phyloP scores from a whole-genome alignment of 2,113 vertebrate genomes.

The Physeter macrocephalus region DNA sequence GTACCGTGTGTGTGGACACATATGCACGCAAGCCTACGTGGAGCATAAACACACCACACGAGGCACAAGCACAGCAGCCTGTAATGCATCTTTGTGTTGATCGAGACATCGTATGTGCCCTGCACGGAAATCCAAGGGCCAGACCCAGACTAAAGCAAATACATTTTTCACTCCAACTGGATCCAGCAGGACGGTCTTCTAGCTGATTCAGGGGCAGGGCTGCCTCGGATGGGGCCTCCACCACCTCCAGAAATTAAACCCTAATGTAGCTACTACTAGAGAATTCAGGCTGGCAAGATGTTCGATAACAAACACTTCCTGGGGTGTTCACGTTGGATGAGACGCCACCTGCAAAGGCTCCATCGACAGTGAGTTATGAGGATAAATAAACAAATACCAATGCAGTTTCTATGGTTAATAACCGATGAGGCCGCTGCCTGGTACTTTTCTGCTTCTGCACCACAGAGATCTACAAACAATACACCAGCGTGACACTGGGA shows the following conservation, averaged over 20 bases:
- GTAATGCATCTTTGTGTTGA: rapidly evolving
- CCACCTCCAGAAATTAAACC: background rate
- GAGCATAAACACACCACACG: rapidly evolving
- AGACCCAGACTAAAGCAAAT: rapidly evolving
- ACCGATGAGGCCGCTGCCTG: background rate
- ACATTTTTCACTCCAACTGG: rapidly evolving
- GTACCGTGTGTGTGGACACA: rapidly evolving
- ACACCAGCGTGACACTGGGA: rapidly evolving
- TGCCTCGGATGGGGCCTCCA: background rate
- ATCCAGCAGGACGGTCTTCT: rapidly evolving
- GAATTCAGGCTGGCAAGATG: background rate
- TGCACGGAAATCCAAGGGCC: rapidly evolving
- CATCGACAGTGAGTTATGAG: rapidly evolving
- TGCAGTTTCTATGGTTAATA: no score
- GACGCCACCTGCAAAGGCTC: rapidly evolving
- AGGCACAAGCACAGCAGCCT: rapidly evolving
- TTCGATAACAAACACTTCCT: background rate
- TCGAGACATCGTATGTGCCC: rapidly evolving
- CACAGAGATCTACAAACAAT: background rate
- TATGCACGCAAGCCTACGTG: rapidly evolving
- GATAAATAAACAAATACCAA: background rate
- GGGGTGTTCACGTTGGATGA: rapidly evolving
- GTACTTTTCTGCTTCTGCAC: no score
- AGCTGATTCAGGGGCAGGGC: background rate
- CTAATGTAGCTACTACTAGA: rapidly evolving